Evolutionary conservation across 2,113 vertebrate species (phyloP).

Genomic region (Falcunculus frontatus): DNA sequence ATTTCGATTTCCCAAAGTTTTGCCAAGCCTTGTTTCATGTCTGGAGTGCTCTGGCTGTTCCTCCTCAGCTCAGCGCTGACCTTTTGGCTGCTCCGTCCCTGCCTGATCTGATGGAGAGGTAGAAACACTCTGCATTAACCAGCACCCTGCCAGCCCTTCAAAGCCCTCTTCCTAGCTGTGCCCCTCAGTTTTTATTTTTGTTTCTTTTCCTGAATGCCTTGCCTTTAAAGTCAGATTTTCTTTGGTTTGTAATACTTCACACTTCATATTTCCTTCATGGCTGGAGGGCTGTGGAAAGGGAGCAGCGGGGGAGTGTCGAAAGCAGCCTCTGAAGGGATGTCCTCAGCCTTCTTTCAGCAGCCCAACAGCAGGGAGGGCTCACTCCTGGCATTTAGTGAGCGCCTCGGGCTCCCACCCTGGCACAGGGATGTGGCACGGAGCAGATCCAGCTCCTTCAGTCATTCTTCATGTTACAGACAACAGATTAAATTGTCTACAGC

Average conservation of each 20-base stretch:
- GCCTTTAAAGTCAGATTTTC: not conserved
- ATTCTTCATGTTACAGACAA: not conserved
- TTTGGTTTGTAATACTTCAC: not conserved
- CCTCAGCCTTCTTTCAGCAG: not conserved
- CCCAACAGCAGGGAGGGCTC: not conserved
- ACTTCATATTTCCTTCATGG: not conserved
- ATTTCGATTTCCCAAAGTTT: not conserved
- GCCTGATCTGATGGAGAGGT: not conserved
- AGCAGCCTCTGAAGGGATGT: not conserved
- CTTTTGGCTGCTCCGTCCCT: not conserved
- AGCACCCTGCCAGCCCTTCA: not conserved
- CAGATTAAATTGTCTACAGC: constrained; percentile 34
- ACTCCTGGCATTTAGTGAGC: not conserved
- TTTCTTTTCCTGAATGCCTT: not conserved
- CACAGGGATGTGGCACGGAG: not conserved
- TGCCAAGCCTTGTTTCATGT: constrained; percentile 8
- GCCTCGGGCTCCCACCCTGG: not conserved
- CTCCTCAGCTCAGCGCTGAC: not conserved
- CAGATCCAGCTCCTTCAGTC: not conserved
- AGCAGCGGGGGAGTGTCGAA: not conserved
- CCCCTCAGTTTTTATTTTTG: not conserved
- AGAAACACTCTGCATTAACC: not conserved
- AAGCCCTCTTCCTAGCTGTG: not conserved
- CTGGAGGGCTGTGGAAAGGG: not conserved
- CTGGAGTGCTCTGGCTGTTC: not conserved